Evolutionary conservation across 2,888 invertebrate genomes (phyloP), one percentile per base, ranked within the genome.

Genomic region (Zelleria hepariella): DNA sequence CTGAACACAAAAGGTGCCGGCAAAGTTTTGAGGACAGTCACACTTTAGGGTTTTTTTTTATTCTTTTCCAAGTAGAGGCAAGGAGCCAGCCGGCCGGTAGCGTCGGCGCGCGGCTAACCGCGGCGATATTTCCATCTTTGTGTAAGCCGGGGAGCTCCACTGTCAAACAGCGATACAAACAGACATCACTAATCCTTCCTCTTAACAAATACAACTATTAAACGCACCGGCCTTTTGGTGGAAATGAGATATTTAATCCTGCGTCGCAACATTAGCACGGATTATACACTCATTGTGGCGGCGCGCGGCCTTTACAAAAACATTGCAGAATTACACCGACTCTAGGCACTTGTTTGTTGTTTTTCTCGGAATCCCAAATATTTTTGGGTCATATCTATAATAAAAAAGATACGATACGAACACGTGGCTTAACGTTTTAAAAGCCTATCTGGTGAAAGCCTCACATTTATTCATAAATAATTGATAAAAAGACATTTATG

Each of bases 241-340:
- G 80, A 86, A 81, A 84, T 81, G 77, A 80, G 75, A 75, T 74
- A 73, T 78, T 74, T 77, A 80, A 83, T 78, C 80, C 77, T 68
- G 69, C 65, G 66, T 80, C 80, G 81, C 81, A 80, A 80, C 74
- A 77, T 80, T 76, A 82, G 72, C 76, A 73, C 69, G 78, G 84
- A 83, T 86, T 83, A 82, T 75, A 72, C 68, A 72, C 73, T 77
- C 48, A 48, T 47, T 57, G 21, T 32, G 51, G 8, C 58, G 58
- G 27, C 51, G 5, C 21, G 20, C 10, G 20, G 42, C 32, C 23
- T 47, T 57, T 21, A 47, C 55, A 55, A 55, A 55, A 55, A 55
- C 55, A 4, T 8, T 18, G 25, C 18, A 55, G 25, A 24, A 24
- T 15, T n/a, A n/a, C 15, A 7, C 51, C 20, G 20, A 20, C 10